Evolutionary conservation across 1,140 invertebrate species (phyloP).

Genomic region (Diabrotica undecimpunctata): DNA sequence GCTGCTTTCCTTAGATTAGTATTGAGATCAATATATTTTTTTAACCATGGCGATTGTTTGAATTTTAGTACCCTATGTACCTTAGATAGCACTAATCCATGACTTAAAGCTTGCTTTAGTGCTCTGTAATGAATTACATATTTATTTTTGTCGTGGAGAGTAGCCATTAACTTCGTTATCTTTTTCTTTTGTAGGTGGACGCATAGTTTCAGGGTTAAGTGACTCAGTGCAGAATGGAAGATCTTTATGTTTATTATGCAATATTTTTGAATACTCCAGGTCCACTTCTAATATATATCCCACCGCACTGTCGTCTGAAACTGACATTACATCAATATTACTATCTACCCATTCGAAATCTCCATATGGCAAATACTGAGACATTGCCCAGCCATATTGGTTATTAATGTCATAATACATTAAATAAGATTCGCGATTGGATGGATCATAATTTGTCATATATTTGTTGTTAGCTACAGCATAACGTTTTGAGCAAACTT

Average conservation of each 20-base stretch:
- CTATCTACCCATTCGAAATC: slow-evolving; percentile 49
- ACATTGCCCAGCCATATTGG: slow-evolving; percentile 53
- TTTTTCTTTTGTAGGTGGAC: background rate
- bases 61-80: slow-evolving; percentile 53
- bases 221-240: slow-evolving; percentile 43
- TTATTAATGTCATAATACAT: slow-evolving; percentile 55
- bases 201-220: slow-evolving; percentile 10
- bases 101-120: background rate
- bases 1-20: no score
- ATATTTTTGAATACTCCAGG: slow-evolving; percentile 16
- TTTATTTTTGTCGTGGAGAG: slow-evolving; percentile 21
- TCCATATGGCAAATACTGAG: slow-evolving; percentile 44
- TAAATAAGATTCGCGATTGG: slow-evolving; percentile 41
- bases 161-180: slow-evolving; percentile 29
- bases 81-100: slow-evolving; percentile 50
- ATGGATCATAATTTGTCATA: slow-evolving; percentile 45
- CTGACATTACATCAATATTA: slow-evolving; percentile 19
- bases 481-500: slow-evolving; percentile 38
- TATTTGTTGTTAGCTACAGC: slow-evolving; percentile 46
- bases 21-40: no score
- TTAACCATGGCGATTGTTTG: slow-evolving; percentile 41
- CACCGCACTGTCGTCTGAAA: slow-evolving; percentile 31
- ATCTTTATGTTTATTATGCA: slow-evolving; percentile 42
- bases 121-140: slow-evolving; percentile 27
- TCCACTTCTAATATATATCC: slow-evolving; percentile 37